phyloP scores from a whole-genome alignment of 2,888 invertebrate species.

The Desoria tigrina region DNA sequence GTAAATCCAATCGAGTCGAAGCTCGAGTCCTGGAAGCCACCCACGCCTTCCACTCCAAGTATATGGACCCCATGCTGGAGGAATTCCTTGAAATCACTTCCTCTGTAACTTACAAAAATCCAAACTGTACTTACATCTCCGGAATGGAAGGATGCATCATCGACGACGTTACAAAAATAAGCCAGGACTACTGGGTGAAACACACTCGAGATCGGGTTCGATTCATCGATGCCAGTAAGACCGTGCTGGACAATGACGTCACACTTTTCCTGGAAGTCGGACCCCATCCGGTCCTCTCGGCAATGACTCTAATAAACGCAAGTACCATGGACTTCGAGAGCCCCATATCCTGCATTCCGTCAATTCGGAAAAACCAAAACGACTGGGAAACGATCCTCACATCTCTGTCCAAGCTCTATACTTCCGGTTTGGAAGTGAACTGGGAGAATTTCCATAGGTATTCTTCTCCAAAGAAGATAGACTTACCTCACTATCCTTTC shows the following conservation, averaged over 20 bases:
- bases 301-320: constrained; percentile 30
- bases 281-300: constrained; percentile 40
- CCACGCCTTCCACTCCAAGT: constrained; percentile 44
- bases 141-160: constrained; percentile 30
- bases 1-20: constrained; percentile 24
- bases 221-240: constrained; percentile 30
- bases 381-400: constrained; percentile 29
- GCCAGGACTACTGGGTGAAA: constrained; percentile 34
- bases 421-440: constrained; percentile 21
- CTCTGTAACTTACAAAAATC: neutral
- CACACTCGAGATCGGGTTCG: constrained; percentile 36
- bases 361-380: constrained; percentile 24
- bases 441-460: constrained; percentile 33
- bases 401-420: constrained; percentile 26
- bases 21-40: constrained; percentile 27
- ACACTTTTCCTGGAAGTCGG: constrained; percentile 42
- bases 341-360: constrained; percentile 22
- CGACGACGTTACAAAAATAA: neutral
- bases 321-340: constrained; percentile 29
- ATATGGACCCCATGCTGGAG: constrained; percentile 43
- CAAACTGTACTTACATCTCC: constrained; percentile 34
- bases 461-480: neutral
- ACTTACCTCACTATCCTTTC: constrained; percentile 32
- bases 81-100: constrained; percentile 30
- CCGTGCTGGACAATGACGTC: constrained; percentile 31